phyloP scores from a whole-genome alignment of 2,113 vertebrate genomes.

The Oryzias javanicus region DNA sequence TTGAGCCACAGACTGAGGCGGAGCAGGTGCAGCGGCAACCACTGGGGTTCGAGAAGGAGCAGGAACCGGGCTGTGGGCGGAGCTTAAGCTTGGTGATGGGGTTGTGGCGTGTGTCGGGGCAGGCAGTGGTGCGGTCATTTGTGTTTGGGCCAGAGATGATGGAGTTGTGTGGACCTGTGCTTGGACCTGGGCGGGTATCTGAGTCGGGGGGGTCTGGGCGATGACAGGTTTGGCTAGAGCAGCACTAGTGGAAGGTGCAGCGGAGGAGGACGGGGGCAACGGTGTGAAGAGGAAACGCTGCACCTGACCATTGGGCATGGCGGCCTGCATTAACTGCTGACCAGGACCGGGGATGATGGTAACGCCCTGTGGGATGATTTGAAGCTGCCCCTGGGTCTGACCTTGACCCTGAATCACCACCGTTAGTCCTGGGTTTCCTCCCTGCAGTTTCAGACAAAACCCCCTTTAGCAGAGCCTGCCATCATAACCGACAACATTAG shows the following conservation, averaged over 20 bases:
- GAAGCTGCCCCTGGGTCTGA: conserved; percentile 96
- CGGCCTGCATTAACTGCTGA: conserved; percentile 98
- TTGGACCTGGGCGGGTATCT: conserved; percentile 27
- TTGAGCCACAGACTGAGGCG: conserved; percentile 9
- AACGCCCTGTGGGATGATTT: conserved; percentile 95
- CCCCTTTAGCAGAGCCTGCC: neutral
- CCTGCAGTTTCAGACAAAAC: conserved; percentile 65
- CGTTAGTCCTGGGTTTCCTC: conserved; percentile 92
- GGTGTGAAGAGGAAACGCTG: conserved; percentile 98
- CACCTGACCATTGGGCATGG: conserved; percentile 96
- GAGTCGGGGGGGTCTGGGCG: conserved; percentile 23
- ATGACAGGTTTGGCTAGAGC: conserved; percentile 21
- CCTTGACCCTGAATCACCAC: conserved; percentile 99
- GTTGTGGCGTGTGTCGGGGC: neutral
- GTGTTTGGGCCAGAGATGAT: conserved; percentile 53
- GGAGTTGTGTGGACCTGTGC: conserved; percentile 58
- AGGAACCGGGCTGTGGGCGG: conserved; percentile 17
- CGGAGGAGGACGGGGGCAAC: conserved; percentile 76
- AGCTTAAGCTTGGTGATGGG: conserved; percentile 14
- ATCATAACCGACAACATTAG: neutral
- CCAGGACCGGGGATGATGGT: conserved; percentile 92
- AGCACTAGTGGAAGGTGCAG: conserved; percentile 17
- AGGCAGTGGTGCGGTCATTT: conserved; percentile 51
- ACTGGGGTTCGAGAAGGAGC: conserved; percentile 25
- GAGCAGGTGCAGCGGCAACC: neutral